Evolutionary conservation across 2,797 vertebrate genomes (phyloP).

Genomic region (Holocentrus rufus): DNA sequence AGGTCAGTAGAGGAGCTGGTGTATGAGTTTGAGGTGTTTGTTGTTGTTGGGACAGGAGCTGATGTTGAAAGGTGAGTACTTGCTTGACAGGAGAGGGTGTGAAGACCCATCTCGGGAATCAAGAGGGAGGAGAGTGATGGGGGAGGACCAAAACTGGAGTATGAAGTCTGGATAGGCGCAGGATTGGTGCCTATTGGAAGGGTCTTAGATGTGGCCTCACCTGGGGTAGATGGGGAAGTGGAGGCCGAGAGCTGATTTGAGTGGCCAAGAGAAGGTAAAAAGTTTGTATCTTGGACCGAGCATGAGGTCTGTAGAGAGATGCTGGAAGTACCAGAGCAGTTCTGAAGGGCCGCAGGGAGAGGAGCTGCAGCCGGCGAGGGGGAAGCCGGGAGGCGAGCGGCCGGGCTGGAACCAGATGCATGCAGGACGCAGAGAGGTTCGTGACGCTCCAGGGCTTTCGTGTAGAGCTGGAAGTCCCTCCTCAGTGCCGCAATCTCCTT

Average conservation of each 20-base stretch:
- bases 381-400: fast-evolving
- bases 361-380: neutral
- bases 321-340: neutral
- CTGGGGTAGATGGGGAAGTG: neutral
- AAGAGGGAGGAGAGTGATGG: slow-evolving; percentile 18
- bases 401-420: neutral
- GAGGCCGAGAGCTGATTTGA: neutral
- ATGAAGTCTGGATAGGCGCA: neutral
- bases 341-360: neutral
- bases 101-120: neutral
- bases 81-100: too few species aligned
- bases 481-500: slow-evolving; percentile 76
- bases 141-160: neutral
- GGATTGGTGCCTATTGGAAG: too few species aligned
- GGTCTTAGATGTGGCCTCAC: too few species aligned
- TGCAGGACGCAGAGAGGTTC: slow-evolving; percentile 67
- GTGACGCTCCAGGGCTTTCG: slow-evolving; percentile 67
- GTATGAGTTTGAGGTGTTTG: slow-evolving; percentile 5
- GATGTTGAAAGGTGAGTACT: neutral
- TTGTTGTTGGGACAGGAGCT: neutral
- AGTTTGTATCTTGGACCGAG: neutral
- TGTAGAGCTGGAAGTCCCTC: slow-evolving; percentile 64
- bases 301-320: neutral
- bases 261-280: too few species aligned
- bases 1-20: neutral